These are phyloP conservation scores for Passer domesticus DNA, from an alignment of 2,113 vertebrate species.

Conservation along the genomic window DNA sequence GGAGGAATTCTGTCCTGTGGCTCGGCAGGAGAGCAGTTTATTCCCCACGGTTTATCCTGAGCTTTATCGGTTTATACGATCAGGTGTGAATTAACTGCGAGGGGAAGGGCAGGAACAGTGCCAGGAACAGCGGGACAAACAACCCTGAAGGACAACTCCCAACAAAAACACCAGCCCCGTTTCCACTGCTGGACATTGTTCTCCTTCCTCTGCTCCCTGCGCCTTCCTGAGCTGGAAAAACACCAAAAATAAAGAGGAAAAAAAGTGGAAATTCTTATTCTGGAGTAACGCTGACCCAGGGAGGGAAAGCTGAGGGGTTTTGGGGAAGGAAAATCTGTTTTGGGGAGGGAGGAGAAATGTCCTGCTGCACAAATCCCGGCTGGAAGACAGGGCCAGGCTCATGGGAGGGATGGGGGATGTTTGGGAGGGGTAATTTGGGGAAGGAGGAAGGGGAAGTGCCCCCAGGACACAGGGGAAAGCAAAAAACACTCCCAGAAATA, in stretches of 20 bases:
- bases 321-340: fast-evolving
- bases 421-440: neutral
- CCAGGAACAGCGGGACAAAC: neutral
- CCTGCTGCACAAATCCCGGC: neutral
- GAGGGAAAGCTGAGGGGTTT: neutral
- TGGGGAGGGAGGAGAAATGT: neutral
- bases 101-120: neutral
- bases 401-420: fast-evolving
- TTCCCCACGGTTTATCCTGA: neutral
- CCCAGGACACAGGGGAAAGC: fast-evolving
- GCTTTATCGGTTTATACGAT: neutral
- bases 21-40: neutral
- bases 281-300: neutral
- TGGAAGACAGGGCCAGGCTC: neutral
- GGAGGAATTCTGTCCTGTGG: neutral
- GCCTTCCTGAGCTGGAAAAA: neutral
- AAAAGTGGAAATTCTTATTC: fast-evolving
- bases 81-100: slow-evolving; percentile 26
- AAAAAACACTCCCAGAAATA: neutral
- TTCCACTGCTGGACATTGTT: neutral
- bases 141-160: neutral
- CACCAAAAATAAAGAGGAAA: fast-evolving
- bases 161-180: neutral
- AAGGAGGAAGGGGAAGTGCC: too few species aligned
- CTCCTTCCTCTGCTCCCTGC: neutral